Conservation (phyloP, 2,888 invertebrate genomes). For the Idaea straminata region DNA sequence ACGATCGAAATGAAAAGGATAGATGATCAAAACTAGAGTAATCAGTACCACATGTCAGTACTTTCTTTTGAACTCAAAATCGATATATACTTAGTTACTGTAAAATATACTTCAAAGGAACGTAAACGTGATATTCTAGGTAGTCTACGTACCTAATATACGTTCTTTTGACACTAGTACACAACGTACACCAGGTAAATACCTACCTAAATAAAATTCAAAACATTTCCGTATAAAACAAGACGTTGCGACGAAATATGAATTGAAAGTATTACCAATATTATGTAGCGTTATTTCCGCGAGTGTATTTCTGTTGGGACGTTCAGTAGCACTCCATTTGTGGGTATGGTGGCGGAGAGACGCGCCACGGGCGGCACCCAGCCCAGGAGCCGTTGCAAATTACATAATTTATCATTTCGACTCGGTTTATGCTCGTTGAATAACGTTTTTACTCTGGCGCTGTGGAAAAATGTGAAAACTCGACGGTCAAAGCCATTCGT, state of each 20-base stretch:
- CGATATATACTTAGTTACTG: too few relatives aligned
- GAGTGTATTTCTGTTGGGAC: constrained; percentile 16
- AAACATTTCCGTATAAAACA: constrained; percentile 26
- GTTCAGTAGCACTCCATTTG: constrained; percentile 34
- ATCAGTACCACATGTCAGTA: too few relatives aligned
- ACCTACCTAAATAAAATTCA: constrained; percentile 18
- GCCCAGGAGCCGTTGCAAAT: constrained; percentile 51
- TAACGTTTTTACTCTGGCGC: constrained; percentile 42
- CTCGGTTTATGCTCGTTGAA: constrained; percentile 47
- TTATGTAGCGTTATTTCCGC: constrained; percentile 26
- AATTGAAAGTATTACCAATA: constrained; percentile 26
- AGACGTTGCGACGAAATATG: constrained; percentile 20
- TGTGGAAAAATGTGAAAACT: constrained; percentile 31
- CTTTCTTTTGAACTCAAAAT: too few relatives aligned
- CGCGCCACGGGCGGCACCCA: constrained; percentile 8
- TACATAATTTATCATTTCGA: constrained; percentile 63
- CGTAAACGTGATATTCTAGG: too few relatives aligned
- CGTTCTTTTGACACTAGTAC: too few relatives aligned
- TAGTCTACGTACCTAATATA: too few relatives aligned
- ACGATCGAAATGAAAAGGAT: too few relatives aligned
- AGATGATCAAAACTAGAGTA: too few relatives aligned
- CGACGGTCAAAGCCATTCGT: constrained; percentile 24
- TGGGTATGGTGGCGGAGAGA: constrained; percentile 33
- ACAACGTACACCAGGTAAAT: neutral
- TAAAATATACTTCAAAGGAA: too few relatives aligned